Percentiles rank a stretch among this genome's conserved stretches.
phyloP scores from a whole-genome alignment of 2,113 vertebrate species.

The Scartelaos histophorus region DNA sequence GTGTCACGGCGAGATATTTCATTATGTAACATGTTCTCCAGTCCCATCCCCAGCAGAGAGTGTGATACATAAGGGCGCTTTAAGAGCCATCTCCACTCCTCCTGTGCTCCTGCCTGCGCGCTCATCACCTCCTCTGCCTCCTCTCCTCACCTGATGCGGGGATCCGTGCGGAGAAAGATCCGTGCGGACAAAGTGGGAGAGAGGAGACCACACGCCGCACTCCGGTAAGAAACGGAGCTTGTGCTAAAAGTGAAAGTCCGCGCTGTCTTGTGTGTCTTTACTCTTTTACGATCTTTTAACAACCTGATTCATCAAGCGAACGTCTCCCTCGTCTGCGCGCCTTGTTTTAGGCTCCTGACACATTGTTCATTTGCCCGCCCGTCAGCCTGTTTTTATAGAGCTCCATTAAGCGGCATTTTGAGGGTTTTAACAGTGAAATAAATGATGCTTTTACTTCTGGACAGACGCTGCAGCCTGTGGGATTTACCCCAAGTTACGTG shows the following conservation, averaged over 20 bases:
- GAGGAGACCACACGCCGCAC: not conserved
- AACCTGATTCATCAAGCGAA: not conserved
- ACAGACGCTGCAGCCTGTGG: conserved; percentile 1
- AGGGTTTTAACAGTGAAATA: not conserved
- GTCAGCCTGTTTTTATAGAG: not conserved
- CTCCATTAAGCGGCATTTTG: conserved; percentile 7
- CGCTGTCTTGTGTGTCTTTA: not conserved
- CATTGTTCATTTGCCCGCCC: not conserved
- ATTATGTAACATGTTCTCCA: conserved; percentile 67
- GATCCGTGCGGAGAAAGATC: not conserved
- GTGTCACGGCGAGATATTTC: conserved; percentile 29
- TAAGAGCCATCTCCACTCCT: conserved; percentile 44
- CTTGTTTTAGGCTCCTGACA: not conserved
- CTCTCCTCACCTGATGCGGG: conserved; percentile 46
- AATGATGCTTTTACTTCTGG: conserved; percentile 5
- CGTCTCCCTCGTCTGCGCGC: not conserved
- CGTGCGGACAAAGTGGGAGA: conserved; percentile 14
- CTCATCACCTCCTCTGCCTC: not conserved
- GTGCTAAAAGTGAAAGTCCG: conserved; percentile 4
- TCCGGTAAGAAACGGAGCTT: conserved; percentile 43
- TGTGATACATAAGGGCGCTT: conserved; percentile 53
- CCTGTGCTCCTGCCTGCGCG: conserved; percentile 9
- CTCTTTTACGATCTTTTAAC: not conserved
- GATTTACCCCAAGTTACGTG: conserved; percentile 14
- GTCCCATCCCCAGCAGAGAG: conserved; percentile 52